Base-by-base conservation (phyloP, 2,113 vertebrate genomes). In the Pelecanoides urinatrix region DNA sequence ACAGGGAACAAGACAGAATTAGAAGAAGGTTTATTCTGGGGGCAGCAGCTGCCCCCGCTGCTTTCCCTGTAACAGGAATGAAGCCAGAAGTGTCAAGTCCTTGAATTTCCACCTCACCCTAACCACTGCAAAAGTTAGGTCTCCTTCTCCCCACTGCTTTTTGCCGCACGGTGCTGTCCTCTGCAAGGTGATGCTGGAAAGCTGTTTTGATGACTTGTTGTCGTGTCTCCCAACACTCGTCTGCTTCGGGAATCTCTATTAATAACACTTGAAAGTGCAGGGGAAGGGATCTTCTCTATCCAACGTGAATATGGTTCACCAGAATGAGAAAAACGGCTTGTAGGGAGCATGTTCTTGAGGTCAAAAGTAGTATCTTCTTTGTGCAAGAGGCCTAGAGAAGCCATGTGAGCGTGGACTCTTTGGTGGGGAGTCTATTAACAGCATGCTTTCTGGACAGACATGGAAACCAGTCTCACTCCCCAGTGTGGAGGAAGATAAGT, bases 21-120 rank as follows among this genome's bases (percentile, higher is more conserved):
- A 86, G 67, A 65, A 83, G 70, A 25, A 58, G 49, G 30, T 66
- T 89, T 86, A 81, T 94, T 95, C 93, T 63, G 44, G 65, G 56
- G 55, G 42, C 42, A 77, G 50, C 79, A 96, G 83, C 91, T 95
- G 79, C 56, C 68, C 63, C 32, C 0, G 4, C 36, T 75, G 61
- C 87, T 89, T 94, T 90, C 55, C 36, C 52, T 88, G 36, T 45
- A 20, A 10, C 40, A 59, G 62, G 56, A 75, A 59, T 36, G 45
- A 79, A 84, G 62, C 26, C 56, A 16, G 87, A 74, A 88, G 79
- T 65, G 42, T 86, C 65, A 68, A 55, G 45, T 79, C 83, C 67
- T 95, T 85, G 84, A 63, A 89, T 87, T 89, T 72, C 52, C 40
- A 59, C 52, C 42, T 95, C 52, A 34, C 9, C 61, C 49, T 23